Percentiles rank a stretch among this genome's conserved stretches.
Evolutionary conservation across 2,797 vertebrate species (phyloP).

Genomic region (Amphiprion clarkii): DNA sequence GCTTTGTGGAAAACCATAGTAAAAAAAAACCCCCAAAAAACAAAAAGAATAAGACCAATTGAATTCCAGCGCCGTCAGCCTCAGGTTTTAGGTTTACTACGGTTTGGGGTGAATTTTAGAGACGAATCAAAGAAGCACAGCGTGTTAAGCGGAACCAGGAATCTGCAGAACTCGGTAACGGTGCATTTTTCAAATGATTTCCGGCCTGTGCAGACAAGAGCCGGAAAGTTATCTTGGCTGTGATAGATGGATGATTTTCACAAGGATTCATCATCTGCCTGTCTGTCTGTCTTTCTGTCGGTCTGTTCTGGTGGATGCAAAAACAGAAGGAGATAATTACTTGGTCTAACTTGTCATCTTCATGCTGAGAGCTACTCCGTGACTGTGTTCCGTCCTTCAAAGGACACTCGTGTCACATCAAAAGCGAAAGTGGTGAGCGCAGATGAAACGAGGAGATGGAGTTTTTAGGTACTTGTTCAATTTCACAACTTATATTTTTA

Average conservation of each 20-base stretch:
- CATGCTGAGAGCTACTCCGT: slow-evolving; percentile 39
- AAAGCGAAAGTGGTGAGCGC: slow-evolving; percentile 32
- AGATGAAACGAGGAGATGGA: slow-evolving; percentile 26
- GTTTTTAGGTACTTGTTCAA: slow-evolving; percentile 13
- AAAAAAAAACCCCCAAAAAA: too few relatives aligned
- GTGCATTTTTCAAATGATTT: slow-evolving; percentile 70
- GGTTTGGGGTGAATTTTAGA: slow-evolving; percentile 44
- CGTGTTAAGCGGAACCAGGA: slow-evolving; percentile 58
- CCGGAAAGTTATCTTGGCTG: slow-evolving; percentile 32
- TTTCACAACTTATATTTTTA: slow-evolving; percentile 21
- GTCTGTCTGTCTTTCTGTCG: not conserved
- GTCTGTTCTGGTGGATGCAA: slow-evolving; percentile 30
- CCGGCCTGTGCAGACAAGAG: slow-evolving; percentile 48
- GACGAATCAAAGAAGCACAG: slow-evolving; percentile 46
- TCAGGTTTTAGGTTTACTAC: slow-evolving; percentile 41
- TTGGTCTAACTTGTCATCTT: slow-evolving; percentile 35
- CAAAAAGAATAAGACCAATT: slow-evolving; percentile 48
- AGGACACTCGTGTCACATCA: slow-evolving; percentile 45
- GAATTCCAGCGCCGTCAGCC: slow-evolving; percentile 44
- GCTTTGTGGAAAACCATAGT: slow-evolving; percentile 31
- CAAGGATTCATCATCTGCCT: slow-evolving; percentile 16
- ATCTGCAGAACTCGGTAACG: slow-evolving; percentile 64
- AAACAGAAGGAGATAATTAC: slow-evolving; percentile 47
- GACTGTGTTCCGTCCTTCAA: slow-evolving; percentile 47
- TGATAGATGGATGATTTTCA: slow-evolving; percentile 47